Evolutionary conservation across 1,140 invertebrate species (phyloP).

Genomic region (Lepidotrigona ventralis): DNA sequence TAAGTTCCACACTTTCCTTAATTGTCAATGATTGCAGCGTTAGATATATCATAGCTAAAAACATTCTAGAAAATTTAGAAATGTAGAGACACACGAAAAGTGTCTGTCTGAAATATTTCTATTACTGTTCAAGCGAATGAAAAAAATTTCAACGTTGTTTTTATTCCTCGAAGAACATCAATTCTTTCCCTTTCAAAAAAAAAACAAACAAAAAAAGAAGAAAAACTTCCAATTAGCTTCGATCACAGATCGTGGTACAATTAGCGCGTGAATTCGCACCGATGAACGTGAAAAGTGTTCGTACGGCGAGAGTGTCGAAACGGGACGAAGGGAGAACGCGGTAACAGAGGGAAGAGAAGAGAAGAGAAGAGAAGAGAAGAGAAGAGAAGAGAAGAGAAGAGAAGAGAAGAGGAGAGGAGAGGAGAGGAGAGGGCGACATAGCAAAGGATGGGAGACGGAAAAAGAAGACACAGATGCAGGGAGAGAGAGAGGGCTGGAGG

Average conservation of each 20-base stretch:
- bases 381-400: not conserved
- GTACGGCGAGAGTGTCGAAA: constrained; percentile 7
- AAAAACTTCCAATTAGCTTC: too few relatives aligned
- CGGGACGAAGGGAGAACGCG: not conserved
- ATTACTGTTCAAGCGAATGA: too few relatives aligned
- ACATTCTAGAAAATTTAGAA: too few relatives aligned
- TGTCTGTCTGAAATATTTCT: too few relatives aligned
- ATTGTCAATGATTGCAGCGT: too few relatives aligned
- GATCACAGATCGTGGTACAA: constrained; percentile 22
- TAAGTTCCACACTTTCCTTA: too few relatives aligned
- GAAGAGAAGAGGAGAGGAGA: not conserved
- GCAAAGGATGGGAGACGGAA: not conserved
- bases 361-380: not conserved
- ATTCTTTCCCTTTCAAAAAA: not conserved
- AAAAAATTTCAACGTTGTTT: too few relatives aligned
- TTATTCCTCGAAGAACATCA: not conserved
- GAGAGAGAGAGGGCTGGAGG: not conserved
- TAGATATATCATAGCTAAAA: too few relatives aligned
- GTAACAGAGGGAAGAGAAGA: not conserved
- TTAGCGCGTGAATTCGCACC: constrained; percentile 54
- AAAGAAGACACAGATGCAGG: too few relatives aligned
- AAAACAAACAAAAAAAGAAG: too few relatives aligned
- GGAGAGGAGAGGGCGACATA: not conserved
- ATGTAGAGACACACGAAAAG: too few relatives aligned
- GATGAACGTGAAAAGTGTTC: constrained; percentile 48